These are phyloP conservation scores for Tragulus kanchil DNA, from an alignment of 2,113 vertebrate species.

Conservation along the genomic window DNA sequence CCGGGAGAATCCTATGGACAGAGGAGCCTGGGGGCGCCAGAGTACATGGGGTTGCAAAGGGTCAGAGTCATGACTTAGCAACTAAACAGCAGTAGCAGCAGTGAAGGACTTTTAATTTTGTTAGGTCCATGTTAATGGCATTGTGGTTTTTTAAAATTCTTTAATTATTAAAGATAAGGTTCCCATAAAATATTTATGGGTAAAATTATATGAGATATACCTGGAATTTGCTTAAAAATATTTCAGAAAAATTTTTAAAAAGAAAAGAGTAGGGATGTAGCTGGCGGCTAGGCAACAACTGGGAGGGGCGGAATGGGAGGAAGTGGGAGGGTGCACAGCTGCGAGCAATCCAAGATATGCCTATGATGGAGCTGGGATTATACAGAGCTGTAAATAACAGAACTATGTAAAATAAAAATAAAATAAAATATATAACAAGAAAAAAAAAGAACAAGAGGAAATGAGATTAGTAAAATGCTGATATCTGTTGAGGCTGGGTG, in stretches of 20 bases:
- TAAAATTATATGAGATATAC: neutral
- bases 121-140: neutral
- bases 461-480: constrained; percentile 3
- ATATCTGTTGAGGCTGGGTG: neutral
- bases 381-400: too few relatives aligned
- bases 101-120: neutral
- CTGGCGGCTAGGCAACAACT: too few relatives aligned
- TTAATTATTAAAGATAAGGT: neutral
- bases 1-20: neutral
- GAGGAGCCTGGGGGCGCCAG: neutral
- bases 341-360: too few relatives aligned
- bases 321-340: too few relatives aligned
- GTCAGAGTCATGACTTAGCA: neutral
- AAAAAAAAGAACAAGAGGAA: neutral
- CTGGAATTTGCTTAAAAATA: constrained; percentile 5
- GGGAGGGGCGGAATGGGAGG: too few relatives aligned
- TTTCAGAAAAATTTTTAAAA: neutral
- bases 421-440: too few relatives aligned
- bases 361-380: too few relatives aligned
- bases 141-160: neutral
- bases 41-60: neutral
- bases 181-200: neutral
- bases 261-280: too few relatives aligned
- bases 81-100: neutral
- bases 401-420: too few relatives aligned